Base-by-base conservation (phyloP, 1,140 invertebrate species). In the Carposina sasakii region DNA sequence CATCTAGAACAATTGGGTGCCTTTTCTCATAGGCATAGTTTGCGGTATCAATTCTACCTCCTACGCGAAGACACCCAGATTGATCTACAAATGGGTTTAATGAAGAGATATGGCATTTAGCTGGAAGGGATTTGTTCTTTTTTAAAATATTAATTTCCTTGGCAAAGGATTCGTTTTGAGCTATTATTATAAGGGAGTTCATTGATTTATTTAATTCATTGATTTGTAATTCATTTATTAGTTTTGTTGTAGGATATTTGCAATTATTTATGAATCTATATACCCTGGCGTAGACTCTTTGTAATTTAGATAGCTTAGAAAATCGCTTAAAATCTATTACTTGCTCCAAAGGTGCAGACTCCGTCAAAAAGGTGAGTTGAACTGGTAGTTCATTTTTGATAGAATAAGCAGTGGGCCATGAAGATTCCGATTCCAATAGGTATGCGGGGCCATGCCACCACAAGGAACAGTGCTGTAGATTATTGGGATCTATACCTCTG, bases 381-480 rank as follows among this genome's bases (percentile, higher is more conserved):
- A n/a, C n/a, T n/a, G n/a, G n/a, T n/a, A n/a, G 1, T 24, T 37
- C 23, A n/a, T n/a, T n/a, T n/a, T n/a, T n/a, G n/a, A n/a, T n/a
- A n/a, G n/a, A n/a, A n/a, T n/a, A n/a, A n/a, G n/a, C n/a, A n/a
- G n/a, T n/a, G n/a, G 49, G 57, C 53, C 50, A 60, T 16, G 22
- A 8, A 24, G 37, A 20, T 15, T 54, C 40, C 17, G 39, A 22
- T 5, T 48, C 13, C 0, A 16, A 2, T n/a, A 56, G 28, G 28
- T 52, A 63, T 6, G 19, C 12, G n/a, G 60, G 56, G 22, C 60
- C 60, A 9, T 22, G 15, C 60, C 56, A 59, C 56, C 60, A 63
- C 12, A 63, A 20, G 5, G 17, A 19, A 8, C 24, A 33, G 30
- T 20, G 46, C 1, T 26, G 3, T 20, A 79, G 20, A 13, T 66